These are phyloP conservation scores for Gymnodraco acuticeps DNA, from an alignment of 2,797 vertebrate genomes.

Conservation along the genomic window DNA sequence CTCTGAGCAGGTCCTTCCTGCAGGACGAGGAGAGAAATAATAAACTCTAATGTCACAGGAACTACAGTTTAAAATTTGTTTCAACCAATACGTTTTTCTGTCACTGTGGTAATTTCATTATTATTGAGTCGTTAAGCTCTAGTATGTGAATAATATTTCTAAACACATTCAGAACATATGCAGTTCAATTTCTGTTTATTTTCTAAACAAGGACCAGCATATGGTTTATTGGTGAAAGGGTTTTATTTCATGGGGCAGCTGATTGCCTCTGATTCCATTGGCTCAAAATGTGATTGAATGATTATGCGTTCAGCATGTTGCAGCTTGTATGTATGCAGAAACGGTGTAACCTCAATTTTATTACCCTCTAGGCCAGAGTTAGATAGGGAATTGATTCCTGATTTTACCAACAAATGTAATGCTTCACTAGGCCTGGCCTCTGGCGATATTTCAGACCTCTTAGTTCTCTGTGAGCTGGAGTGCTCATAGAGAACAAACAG, in stretches of 20 bases:
- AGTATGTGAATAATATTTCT: conserved; percentile 14
- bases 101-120: not conserved
- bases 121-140: conserved; percentile 3
- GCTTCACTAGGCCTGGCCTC: conserved; percentile 59
- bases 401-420: conserved; percentile 72
- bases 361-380: conserved; percentile 57
- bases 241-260: conserved; percentile 44
- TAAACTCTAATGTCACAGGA: conserved; percentile 32
- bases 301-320: conserved; percentile 49
- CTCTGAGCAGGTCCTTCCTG: conserved; percentile 83
- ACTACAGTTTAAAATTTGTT: conserved; percentile 13
- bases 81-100: conserved; percentile 13
- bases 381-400: conserved; percentile 63
- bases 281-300: conserved; percentile 47
- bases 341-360: conserved; percentile 41
- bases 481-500: conserved; percentile 48
- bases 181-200: conserved; percentile 15
- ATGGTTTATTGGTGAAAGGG: conserved; percentile 34
- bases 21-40: conserved; percentile 55
- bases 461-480: conserved; percentile 47
- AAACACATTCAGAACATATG: conserved; percentile 19
- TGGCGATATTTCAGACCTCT: conserved; percentile 65
- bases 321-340: conserved; percentile 41
- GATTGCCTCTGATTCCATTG: conserved; percentile 51
- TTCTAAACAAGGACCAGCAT: conserved; percentile 27